Percentiles rank a stretch among this genome's conserved stretches.
phyloP scores from a whole-genome alignment of 2,797 vertebrate genomes.

The Halcyon leucocephala region DNA sequence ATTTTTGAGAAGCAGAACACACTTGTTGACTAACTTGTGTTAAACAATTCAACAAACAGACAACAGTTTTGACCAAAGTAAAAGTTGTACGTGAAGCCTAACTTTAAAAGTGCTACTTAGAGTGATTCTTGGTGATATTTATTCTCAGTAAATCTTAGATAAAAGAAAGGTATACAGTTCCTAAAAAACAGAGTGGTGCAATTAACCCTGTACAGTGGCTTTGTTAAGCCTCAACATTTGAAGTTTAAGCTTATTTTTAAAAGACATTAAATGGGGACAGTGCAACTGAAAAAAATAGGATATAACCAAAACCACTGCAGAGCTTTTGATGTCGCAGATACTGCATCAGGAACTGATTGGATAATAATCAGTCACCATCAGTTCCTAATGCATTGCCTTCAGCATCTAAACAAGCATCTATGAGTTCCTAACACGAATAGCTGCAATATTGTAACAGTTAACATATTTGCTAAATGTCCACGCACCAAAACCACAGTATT shows the following conservation, averaged over 20 bases:
- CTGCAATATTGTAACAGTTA: not conserved
- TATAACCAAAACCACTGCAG: not conserved
- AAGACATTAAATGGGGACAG: not conserved
- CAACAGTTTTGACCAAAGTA: conserved; percentile 1
- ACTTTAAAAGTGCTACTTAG: not conserved
- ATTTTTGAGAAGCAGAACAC: not conserved
- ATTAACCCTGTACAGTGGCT: not conserved
- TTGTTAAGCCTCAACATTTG: not conserved
- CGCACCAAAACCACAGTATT: not conserved
- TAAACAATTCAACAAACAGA: not conserved
- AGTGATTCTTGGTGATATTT: not conserved
- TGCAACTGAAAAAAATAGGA: not conserved
- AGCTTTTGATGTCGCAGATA: conserved; percentile 97
- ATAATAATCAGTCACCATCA: conserved; percentile 90
- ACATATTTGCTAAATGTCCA: not conserved
- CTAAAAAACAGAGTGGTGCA: not conserved
- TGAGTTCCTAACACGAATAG: not conserved
- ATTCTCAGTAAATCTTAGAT: not conserved
- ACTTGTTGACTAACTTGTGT: not conserved
- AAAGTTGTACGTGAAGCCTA: not conserved
- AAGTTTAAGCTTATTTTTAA: not conserved
- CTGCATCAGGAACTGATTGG: conserved; percentile 99
- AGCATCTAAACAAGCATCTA: conserved; percentile 89
- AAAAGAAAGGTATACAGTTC: not conserved
- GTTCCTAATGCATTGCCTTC: conserved; percentile 99